Base-by-base conservation (phyloP, 2,888 invertebrate genomes). In the Ectropis crepuscularia region DNA sequence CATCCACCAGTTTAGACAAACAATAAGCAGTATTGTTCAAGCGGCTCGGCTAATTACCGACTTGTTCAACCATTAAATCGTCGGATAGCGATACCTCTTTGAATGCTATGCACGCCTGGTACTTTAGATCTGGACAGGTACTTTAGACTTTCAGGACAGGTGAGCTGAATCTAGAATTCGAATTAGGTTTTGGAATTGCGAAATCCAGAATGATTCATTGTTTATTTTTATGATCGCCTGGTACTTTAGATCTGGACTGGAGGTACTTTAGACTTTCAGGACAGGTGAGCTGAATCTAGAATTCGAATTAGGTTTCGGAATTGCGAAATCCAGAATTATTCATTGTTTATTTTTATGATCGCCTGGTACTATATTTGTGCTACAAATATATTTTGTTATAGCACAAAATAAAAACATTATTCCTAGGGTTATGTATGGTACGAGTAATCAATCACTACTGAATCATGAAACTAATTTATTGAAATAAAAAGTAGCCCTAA, bases 1-100 rank as follows among this genome's bases (percentile, higher is more conserved):
- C 46, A 54, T 49, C 28, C 38, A 39, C 45, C 53, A 57, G 48
- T 55, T 43, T 39, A 42, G 38, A 8, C 50, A 58, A 57, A 67
- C 66, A 67, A 63, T 67, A 61, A 60, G 45, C 47, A 57, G 51
- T 45, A 63, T 67, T 63, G 66, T 67, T 60, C 57, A 60, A 60
- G 45, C 63, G 58, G 50, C 57, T 57, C 49, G 54, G 55, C 63
- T 67, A 67, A 67, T 67, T 67, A 67, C 53, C 37, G 60, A 63
- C 53, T 60, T 63, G 57, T 63, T 67, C 66, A 63, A 67, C 57
- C 66, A 60, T 60, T 46, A 63, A 63, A 63, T 67, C 50, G 60
- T 51, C 53, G 47, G 57, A 64, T 51, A 43, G 51, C 49, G 39
- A 42, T 49, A 61, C 53, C 53, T 65, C 41, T 11, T 53, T 8